Conservation (phyloP, 2,797 vertebrate genomes). For the Danio choprae region DNA sequence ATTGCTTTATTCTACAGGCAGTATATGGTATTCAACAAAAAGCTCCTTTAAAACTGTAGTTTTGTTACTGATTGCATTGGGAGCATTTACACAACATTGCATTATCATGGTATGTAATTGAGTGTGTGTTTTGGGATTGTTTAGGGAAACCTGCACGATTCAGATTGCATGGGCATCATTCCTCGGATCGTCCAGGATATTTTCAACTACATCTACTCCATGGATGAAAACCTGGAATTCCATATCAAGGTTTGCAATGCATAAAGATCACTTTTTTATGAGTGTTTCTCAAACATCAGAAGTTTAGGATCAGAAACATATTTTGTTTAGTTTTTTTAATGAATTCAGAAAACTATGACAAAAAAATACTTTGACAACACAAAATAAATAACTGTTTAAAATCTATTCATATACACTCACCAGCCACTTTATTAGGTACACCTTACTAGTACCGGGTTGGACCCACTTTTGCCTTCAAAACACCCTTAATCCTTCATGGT, state of each 20-base stretch:
- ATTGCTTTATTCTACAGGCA: not conserved
- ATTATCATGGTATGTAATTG: not conserved
- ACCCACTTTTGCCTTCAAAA: too few species aligned
- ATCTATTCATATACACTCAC: too few species aligned
- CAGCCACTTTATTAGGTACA: too few species aligned
- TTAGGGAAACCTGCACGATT: constrained; percentile 92
- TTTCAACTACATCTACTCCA: constrained; percentile 99
- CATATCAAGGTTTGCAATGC: constrained; percentile 87
- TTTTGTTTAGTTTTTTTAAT: too few species aligned
- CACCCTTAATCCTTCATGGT: too few species aligned
- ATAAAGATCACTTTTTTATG: not conserved
- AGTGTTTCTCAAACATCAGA: too few species aligned
- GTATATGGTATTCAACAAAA: not conserved
- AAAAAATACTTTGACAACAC: too few species aligned
- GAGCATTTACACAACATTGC: not conserved
- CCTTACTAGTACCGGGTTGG: too few species aligned
- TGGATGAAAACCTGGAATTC: constrained; percentile 99
- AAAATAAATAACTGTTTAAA: too few species aligned
- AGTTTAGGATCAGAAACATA: too few species aligned
- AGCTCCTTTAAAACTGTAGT: not conserved
- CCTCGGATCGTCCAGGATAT: constrained; percentile 97
- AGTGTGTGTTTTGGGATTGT: constrained; percentile 46
- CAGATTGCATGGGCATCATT: constrained; percentile 96
- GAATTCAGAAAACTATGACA: too few species aligned
- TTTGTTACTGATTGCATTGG: not conserved